Conservation (phyloP, 1,140 invertebrate genomes). For the Acyrthosiphon pisum region DNA sequence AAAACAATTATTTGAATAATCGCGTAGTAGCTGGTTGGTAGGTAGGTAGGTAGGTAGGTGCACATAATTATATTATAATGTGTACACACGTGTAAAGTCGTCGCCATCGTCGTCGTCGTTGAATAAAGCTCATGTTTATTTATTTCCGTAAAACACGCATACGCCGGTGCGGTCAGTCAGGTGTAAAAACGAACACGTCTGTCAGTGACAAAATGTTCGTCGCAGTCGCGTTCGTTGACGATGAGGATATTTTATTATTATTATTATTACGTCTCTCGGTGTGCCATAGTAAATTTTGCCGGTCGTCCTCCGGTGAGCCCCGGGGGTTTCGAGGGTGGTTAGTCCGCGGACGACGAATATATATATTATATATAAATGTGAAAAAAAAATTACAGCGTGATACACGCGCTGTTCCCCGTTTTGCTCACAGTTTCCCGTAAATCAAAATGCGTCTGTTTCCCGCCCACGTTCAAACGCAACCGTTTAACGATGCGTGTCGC, state of each 20-base stretch:
- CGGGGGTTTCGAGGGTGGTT: background rate
- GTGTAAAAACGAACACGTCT: conserved; percentile 25
- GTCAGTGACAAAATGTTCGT: background rate
- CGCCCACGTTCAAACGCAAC: conserved; percentile 1
- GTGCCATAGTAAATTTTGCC: background rate
- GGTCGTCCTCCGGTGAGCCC: background rate
- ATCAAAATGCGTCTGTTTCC: background rate
- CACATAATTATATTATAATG: background rate
- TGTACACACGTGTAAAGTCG: background rate
- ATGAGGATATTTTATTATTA: background rate
- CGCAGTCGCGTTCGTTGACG: background rate
- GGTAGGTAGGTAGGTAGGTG: background rate
- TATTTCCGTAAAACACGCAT: conserved; percentile 5
- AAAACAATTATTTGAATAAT: conserved; percentile 17
- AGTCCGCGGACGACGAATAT: background rate
- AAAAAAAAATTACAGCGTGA: background rate
- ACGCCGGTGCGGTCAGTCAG: background rate
- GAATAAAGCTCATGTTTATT: conserved; percentile 21
- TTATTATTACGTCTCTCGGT: background rate
- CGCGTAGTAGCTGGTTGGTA: background rate
- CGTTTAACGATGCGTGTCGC: conserved; percentile 27
- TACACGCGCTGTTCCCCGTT: background rate
- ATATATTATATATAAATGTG: background rate
- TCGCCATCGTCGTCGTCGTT: background rate
- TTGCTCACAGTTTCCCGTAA: background rate